Base-by-base conservation (phyloP, 2,113 vertebrate species). In the Oryzias javanicus region DNA sequence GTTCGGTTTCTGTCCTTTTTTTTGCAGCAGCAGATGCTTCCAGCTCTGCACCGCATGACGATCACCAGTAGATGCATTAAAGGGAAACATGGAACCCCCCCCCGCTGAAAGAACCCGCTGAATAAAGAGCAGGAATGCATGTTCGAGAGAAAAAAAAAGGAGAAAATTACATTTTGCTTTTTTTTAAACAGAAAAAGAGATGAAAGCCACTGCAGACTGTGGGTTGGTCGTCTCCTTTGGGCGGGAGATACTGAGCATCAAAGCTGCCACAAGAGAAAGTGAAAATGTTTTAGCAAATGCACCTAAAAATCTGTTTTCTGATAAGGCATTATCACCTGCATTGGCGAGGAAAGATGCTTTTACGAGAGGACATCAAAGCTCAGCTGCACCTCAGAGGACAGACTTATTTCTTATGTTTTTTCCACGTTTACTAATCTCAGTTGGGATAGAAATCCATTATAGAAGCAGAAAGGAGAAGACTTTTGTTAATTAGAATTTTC, bases 271-370 rank as follows among this genome's bases (percentile, higher is more conserved):
- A 35, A 35, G 7, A 35, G 10, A 35, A 8, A 12, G 10, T 3
- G 10, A 35, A 35, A 35, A 35, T 35, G 10, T 8, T 8, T 52
- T 64, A 41, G 54, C 3, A 42, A 63, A 60, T 24, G 46, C 71
- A 64, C 57, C 55, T 52, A 63, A 68, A 71, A 79, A 80, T 83
- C 57, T 1, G 67, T 78, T 85, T 76, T 61, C 72, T 60, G 56
- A 76, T 70, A 65, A 75, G 18, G 27, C 66, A 73, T 86, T 64
- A 71, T 70, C 58, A 60, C 15, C 55, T 63, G 67, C 48, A 59
- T 70, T 54, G 50, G 67, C 56, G 57, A 16, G 45, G 25, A 49
- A 64, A 0, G 55, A 66, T 60, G 35, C 72, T 29, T 67, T 75
- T 54, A 62, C 53, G 49, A 19, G 15, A 45, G 70, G 77, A 72